Percentiles rank a stretch among this genome's conserved stretches.
Conservation (phyloP, 2,113 vertebrate species). For the Menura novaehollandiae region DNA sequence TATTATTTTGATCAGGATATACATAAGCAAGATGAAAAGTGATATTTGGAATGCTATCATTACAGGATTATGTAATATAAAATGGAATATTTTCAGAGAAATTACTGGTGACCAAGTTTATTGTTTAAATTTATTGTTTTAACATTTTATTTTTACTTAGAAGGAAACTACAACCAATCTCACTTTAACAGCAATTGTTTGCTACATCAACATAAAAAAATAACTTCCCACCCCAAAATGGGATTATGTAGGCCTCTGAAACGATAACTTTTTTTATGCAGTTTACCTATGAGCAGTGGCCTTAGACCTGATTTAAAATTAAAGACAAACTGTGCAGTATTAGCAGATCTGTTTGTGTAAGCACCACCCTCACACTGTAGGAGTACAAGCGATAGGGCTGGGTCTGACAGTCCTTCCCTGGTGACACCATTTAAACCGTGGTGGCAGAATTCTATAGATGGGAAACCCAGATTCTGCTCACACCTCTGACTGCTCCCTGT, state of each 20-base stretch:
- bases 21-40: neutral
- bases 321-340: neutral
- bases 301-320: neutral
- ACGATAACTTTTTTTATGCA: neutral
- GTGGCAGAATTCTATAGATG: neutral
- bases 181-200: neutral
- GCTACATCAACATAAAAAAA: neutral
- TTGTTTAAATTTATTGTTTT: neutral
- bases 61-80: neutral
- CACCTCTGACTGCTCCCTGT: neutral
- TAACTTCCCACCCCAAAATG: fast-evolving
- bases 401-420: neutral
- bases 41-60: neutral
- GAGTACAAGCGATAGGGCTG: fast-evolving
- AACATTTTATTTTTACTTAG: neutral
- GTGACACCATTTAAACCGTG: neutral
- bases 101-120: neutral
- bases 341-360: neutral
- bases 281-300: neutral
- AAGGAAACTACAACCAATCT: neutral
- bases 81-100: neutral
- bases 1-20: neutral
- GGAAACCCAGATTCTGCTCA: constrained; percentile 9
- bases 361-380: neutral
- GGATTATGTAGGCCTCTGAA: neutral